Percentiles rank a stretch among this genome's conserved stretches.
Conservation (phyloP, 2,888 invertebrate species). For the Congeria kusceri region DNA sequence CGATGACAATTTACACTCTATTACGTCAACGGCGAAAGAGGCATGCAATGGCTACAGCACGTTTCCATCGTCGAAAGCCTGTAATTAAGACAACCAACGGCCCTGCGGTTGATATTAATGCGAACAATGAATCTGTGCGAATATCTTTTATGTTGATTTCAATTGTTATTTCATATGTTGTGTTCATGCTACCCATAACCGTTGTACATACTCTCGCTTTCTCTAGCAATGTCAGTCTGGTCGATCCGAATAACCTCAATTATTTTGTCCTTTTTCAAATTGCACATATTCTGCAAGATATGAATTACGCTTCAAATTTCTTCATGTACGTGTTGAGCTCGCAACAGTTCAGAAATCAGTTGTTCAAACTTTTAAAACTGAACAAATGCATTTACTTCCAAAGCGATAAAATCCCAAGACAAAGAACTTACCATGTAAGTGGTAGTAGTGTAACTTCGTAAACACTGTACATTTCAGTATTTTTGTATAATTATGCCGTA, state of each 20-base stretch:
- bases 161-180: constrained; percentile 68
- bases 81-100: too few species aligned
- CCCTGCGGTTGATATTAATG: not conserved
- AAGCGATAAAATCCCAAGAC: too few species aligned
- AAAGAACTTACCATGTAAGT: too few species aligned
- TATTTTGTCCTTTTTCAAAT: constrained; percentile 63
- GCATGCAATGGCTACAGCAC: constrained; percentile 11
- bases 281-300: constrained; percentile 69
- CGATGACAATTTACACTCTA: constrained; percentile 56
- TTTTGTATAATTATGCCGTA: too few species aligned
- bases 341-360: constrained; percentile 42
- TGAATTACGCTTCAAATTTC: constrained; percentile 76
- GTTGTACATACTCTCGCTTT: constrained; percentile 66
- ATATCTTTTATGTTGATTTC: constrained; percentile 68
- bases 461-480: too few species aligned
- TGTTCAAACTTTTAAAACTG: constrained; percentile 6
- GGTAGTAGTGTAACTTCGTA: too few species aligned
- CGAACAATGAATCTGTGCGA: constrained; percentile 8
- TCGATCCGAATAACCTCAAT: constrained; percentile 52
- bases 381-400: constrained; percentile 18
- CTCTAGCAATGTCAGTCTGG: constrained; percentile 56
- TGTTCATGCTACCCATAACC: constrained; percentile 69
- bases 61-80: not conserved
- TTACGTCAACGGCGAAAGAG: constrained; percentile 25
- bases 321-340: constrained; percentile 72